These are phyloP conservation scores for Heliothis peltigera DNA, from an alignment of 2,888 invertebrate species.

Conservation along the genomic window DNA sequence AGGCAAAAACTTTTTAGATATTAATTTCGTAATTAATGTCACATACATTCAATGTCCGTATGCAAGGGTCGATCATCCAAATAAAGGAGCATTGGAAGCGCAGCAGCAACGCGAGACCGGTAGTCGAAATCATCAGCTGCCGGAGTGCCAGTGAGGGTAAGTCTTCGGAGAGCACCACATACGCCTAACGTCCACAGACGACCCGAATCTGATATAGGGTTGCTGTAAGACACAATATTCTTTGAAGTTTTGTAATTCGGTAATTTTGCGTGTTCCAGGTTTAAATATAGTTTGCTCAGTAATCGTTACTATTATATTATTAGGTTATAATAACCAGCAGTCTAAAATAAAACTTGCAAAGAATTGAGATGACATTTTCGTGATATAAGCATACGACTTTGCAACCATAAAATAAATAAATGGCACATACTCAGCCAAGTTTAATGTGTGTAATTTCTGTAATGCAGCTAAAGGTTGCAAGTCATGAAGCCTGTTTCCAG, in stretches of 20 bases:
- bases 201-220: conserved; percentile 79
- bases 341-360: neutral
- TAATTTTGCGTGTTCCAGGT: no score
- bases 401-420: neutral
- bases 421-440: conserved; percentile 81
- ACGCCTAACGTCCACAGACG: conserved; percentile 85
- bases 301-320: neutral
- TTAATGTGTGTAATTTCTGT: conserved; percentile 87
- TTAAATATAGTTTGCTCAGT: neutral
- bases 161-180: conserved; percentile 78
- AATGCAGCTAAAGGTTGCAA: conserved; percentile 91
- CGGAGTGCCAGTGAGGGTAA: conserved; percentile 77
- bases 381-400: neutral
- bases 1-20: neutral
- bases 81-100: conserved; percentile 79
- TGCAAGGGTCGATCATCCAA: conserved; percentile 80
- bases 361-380: neutral
- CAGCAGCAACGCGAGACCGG: conserved; percentile 72
- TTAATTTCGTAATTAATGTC: neutral
- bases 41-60: conserved; percentile 74
- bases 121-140: conserved; percentile 74
- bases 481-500: conserved; percentile 91
- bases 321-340: neutral
- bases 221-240: conserved; percentile 64
- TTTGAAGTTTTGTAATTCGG: no score